Conservation (phyloP, 1,140 invertebrate species). For the Calliopsis andreniformis region DNA sequence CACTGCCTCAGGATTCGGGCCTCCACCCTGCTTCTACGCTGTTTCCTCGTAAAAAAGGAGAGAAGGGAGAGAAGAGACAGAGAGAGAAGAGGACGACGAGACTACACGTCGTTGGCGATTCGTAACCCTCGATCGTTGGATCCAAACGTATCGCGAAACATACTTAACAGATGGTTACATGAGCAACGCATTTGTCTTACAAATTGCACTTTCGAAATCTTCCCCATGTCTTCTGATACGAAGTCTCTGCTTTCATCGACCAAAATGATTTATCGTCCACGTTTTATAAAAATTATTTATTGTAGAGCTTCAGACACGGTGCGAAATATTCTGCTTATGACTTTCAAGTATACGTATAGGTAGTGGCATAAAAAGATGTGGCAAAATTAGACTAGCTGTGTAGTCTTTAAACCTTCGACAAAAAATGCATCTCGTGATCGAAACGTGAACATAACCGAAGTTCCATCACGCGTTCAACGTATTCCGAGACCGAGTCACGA, state of each 20-base stretch:
- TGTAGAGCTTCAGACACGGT: neutral
- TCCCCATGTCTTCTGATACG: neutral
- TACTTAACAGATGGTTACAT: conserved; percentile 57
- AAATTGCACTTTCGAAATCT: conserved; percentile 18
- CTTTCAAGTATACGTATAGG: too few relatives aligned
- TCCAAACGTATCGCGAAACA: conserved; percentile 57
- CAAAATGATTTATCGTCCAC: conserved; percentile 17
- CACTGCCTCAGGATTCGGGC: conserved; percentile 69
- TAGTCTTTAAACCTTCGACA: neutral
- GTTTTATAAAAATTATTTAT: conserved; percentile 11
- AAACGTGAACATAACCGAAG: conserved; percentile 8
- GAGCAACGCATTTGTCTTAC: conserved; percentile 51
- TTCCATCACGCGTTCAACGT: conserved; percentile 54
- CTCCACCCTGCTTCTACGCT: conserved; percentile 56
- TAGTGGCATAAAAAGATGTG: neutral
- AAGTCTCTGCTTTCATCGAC: neutral
- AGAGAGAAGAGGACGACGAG: conserved; percentile 11
- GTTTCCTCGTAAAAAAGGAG: conserved; percentile 59
- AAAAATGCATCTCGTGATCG: conserved; percentile 1
- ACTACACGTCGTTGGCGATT: conserved; percentile 49
- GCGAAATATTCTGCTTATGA: too few relatives aligned
- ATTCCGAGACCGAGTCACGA: conserved; percentile 50
- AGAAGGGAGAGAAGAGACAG: conserved; percentile 12
- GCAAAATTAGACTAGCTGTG: neutral
- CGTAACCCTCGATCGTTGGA: conserved; percentile 56